phyloP scores from a whole-genome alignment of 2,113 vertebrate genomes.

The Verasper variegatus region DNA sequence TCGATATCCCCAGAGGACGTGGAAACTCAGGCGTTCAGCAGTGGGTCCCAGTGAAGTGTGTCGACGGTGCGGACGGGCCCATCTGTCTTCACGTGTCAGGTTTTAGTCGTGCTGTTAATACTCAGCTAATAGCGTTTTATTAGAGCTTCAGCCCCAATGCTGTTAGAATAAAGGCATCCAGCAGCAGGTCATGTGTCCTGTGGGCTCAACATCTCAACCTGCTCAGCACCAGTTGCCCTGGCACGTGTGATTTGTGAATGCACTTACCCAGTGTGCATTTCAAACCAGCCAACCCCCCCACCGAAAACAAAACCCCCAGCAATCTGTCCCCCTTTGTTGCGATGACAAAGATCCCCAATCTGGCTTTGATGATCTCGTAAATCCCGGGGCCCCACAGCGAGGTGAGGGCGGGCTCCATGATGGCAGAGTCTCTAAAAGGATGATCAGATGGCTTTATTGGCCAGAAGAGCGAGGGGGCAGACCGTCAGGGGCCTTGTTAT shows the following conservation, averaged over 20 bases:
- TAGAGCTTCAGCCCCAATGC: neutral
- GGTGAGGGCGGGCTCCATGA: constrained; percentile 42
- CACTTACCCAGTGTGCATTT: constrained; percentile 39
- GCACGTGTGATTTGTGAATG: constrained; percentile 38
- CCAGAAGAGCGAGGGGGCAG: constrained; percentile 44
- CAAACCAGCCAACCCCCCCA: neutral
- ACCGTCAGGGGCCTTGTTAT: constrained; percentile 65
- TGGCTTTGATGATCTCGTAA: constrained; percentile 79
- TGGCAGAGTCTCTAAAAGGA: constrained; percentile 70
- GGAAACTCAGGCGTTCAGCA: constrained; percentile 55
- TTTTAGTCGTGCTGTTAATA: neutral
- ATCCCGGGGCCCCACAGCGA: constrained; percentile 57
- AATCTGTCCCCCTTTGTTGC: constrained; percentile 69
- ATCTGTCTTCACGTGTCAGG: constrained; percentile 41
- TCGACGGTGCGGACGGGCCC: constrained; percentile 1
- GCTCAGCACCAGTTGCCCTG: constrained; percentile 22
- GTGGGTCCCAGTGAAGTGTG: constrained; percentile 54
- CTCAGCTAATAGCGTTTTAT: constrained; percentile 4
- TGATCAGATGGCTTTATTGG: constrained; percentile 79
- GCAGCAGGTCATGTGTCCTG: neutral
- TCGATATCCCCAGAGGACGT: constrained; percentile 60
- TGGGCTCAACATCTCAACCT: constrained; percentile 1
- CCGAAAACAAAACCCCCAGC: constrained; percentile 34
- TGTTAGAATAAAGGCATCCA: neutral
- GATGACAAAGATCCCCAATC: constrained; percentile 55